These are phyloP conservation scores for Vulpes lagopus DNA, from an alignment of 2,113 vertebrate genomes.

Conservation along the genomic window DNA sequence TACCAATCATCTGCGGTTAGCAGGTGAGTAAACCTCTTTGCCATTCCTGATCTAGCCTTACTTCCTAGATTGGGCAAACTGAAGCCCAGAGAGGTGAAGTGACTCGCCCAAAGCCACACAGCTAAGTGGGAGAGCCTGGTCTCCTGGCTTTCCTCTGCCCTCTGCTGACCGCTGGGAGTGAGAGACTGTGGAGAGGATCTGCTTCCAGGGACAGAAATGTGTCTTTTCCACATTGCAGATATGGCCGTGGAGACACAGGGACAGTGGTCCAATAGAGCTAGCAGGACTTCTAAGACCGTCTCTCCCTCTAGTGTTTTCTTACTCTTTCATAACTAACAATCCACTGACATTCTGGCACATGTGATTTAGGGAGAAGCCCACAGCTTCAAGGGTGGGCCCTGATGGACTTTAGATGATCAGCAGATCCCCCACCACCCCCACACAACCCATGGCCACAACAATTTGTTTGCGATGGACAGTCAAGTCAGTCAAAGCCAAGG, in stretches of 20 bases:
- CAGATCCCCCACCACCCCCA: background rate
- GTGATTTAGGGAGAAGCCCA: too few relatives aligned
- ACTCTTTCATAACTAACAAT: background rate
- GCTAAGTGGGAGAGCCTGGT: background rate
- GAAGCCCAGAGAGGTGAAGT: background rate
- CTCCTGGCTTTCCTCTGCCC: background rate
- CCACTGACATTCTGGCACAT: too few relatives aligned
- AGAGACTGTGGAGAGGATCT: background rate
- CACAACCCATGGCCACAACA: fast-evolving
- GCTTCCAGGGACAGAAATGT: background rate
- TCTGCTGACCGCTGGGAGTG: background rate
- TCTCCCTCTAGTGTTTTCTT: background rate
- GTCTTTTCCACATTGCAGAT: background rate
- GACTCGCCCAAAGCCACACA: background rate
- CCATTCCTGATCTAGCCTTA: background rate
- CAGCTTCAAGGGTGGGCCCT: background rate
- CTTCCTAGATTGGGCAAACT: background rate
- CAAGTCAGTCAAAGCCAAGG: background rate
- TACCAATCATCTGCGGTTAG: fast-evolving
- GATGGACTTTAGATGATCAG: background rate
- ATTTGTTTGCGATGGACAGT: background rate
- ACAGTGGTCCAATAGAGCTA: background rate
- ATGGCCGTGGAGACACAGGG: fast-evolving
- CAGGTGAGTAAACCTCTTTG: background rate
- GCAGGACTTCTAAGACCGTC: background rate